Percentiles rank a stretch among this genome's conserved stretches.
Conservation (phyloP, 2,797 vertebrate species). For the Chaenodraco wilsoni region DNA sequence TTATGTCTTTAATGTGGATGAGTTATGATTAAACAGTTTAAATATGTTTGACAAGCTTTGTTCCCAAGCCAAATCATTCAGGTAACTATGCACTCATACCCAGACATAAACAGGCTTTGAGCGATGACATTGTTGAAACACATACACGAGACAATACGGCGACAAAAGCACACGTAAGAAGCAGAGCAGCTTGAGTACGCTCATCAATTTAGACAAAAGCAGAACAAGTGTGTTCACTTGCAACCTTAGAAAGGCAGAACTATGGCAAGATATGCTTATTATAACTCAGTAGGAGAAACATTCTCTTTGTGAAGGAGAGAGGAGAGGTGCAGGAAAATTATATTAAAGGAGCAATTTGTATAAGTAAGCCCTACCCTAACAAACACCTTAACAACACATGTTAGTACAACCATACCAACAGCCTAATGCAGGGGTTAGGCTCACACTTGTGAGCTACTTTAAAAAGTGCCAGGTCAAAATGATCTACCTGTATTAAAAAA, state of each 20-base stretch:
- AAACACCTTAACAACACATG: slow-evolving; percentile 6
- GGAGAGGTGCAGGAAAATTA: background rate
- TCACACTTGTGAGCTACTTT: no score
- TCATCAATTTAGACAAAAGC: slow-evolving; percentile 32
- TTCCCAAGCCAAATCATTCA: slow-evolving; percentile 63
- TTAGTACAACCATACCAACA: background rate
- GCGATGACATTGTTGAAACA: slow-evolving; percentile 31
- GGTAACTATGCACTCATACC: slow-evolving; percentile 42
- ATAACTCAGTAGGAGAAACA: background rate
- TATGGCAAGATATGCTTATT: background rate
- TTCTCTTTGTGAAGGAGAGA: background rate
- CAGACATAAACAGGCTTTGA: slow-evolving; percentile 54
- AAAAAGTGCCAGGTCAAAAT: no score
- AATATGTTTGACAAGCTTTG: slow-evolving; percentile 47
- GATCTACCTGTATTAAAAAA: no score
- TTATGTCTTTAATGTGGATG: slow-evolving; percentile 50
- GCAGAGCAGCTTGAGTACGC: background rate
- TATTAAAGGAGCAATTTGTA: background rate
- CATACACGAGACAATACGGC: slow-evolving; percentile 32
- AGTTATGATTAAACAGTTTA: slow-evolving; percentile 41
- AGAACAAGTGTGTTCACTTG: slow-evolving; percentile 14
- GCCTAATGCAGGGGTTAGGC: no score
- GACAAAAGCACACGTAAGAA: slow-evolving; percentile 26
- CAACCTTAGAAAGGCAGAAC: slow-evolving; percentile 4
- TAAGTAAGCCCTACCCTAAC: background rate